Base-by-base conservation (phyloP, 2,113 vertebrate genomes). In the Triplophysa rosa region DNA sequence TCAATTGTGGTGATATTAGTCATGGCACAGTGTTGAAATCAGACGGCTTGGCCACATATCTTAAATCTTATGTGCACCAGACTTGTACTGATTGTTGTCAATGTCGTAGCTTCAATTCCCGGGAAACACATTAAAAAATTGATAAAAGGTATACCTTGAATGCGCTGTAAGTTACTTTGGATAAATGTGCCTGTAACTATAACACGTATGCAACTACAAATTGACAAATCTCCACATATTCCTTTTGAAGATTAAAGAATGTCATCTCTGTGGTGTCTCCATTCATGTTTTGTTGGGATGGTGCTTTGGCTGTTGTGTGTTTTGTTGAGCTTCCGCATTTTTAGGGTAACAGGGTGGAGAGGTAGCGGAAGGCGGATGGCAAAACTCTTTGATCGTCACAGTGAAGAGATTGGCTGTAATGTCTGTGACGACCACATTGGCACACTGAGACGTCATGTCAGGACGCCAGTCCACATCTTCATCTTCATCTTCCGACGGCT, bases 361-460 rank as follows among this genome's bases (percentile, higher is more conserved):
- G 5, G 70, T 69, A 72, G 65, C 12, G 66, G 83, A 10, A 17
- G 96, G 94, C 0, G 95, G 95, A 2, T 95, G 96, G 91, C 96
- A 97, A 92, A 99, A 99, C 87, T 99, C 97, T 86, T 98, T 99
- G 88, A 99, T 99, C 84, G 97, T 99, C 90, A 99, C 97, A 0
- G 97, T 99, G 88, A 98, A 93, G 1, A 99, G 96, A 87, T 99
- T 99, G 91, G 97, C 97, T 89, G 97, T 99, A 88, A 99, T 96
- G 58, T 99, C 97, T 0, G 97, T 99, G 87, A 99, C 97, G 12
- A 99, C 97, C 79, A 99, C 97, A 0, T 98, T 98, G 86, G 96
- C 96, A 87, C 96, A 98, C 86, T 95, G 96, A 4, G 96, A 95
- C 0, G 94, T 95, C 96, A 98, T 96, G 85, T 98, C 94, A 0